Percentiles rank a stretch among this genome's conserved stretches.
phyloP scores from a whole-genome alignment of 2,113 vertebrate genomes.

The Eubucco bourcierii region DNA sequence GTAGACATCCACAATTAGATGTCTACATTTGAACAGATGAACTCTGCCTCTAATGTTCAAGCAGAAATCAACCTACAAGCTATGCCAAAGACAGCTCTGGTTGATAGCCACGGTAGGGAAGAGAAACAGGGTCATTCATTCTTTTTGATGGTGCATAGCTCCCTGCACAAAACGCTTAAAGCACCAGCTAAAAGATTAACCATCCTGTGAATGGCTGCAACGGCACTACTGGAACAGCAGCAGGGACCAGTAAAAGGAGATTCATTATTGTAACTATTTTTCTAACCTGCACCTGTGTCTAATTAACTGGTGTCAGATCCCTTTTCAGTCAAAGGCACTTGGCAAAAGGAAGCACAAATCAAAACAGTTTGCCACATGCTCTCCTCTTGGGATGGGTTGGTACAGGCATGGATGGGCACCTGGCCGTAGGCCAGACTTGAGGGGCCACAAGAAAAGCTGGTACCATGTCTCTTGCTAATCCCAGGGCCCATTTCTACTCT shows the following conservation, averaged over 20 bases:
- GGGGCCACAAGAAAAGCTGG: not conserved
- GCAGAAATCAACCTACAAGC: constrained; percentile 45
- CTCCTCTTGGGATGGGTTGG: not conserved
- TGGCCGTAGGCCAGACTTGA: not conserved
- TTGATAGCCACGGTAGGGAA: constrained; percentile 42
- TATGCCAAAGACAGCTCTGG: constrained; percentile 42
- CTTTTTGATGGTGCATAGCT: constrained; percentile 11
- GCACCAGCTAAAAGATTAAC: constrained; percentile 47
- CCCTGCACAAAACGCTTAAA: not conserved
- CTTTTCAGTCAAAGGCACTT: not conserved
- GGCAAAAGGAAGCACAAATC: not conserved
- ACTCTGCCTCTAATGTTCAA: constrained; percentile 38
- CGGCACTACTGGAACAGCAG: not conserved
- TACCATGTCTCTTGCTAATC: not conserved
- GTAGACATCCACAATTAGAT: constrained; percentile 63
- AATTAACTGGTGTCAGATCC: not conserved
- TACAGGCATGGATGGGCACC: not conserved
- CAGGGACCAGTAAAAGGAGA: not conserved
- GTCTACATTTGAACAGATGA: constrained; percentile 54
- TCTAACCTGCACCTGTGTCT: not conserved
- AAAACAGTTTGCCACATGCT: fast-evolving
- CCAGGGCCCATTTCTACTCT: not conserved
- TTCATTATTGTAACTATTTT: constrained; percentile 40
- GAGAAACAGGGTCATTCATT: constrained; percentile 56
- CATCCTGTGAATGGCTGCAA: not conserved